These are phyloP conservation scores for Promerops cafer DNA, from an alignment of 2,113 vertebrate species.

Conservation along the genomic window DNA sequence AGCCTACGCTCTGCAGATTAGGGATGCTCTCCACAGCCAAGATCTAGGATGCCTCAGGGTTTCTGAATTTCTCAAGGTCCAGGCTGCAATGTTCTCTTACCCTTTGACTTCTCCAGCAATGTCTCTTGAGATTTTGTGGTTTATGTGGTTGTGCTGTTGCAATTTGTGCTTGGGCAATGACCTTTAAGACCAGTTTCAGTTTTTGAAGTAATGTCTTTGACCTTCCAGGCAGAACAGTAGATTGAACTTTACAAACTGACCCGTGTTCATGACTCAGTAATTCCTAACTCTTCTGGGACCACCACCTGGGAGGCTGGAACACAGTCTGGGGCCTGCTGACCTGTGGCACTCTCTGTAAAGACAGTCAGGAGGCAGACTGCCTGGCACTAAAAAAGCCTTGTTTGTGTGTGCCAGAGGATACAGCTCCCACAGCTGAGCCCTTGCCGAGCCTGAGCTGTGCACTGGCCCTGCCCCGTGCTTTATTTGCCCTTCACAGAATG, in stretches of 20 bases:
- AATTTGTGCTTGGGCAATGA: neutral
- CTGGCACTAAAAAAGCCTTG: neutral
- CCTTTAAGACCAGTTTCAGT: neutral
- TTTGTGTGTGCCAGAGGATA: neutral
- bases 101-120: neutral
- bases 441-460: accelerated
- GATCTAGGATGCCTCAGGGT: neutral
- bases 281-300: neutral
- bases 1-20: neutral
- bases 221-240: neutral
- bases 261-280: neutral
- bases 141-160: slow-evolving; percentile 17
- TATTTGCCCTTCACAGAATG: neutral
- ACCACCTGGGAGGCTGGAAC: neutral
- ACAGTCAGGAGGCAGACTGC: neutral
- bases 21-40: neutral
- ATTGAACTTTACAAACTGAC: neutral
- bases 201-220: neutral
- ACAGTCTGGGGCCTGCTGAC: neutral
- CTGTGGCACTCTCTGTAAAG: neutral
- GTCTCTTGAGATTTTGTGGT: neutral
- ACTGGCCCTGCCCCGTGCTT: neutral
- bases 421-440: neutral
- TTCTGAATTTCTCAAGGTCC: neutral
- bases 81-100: neutral